Evolutionary conservation across 2,888 invertebrate species (phyloP).

Genomic region (Nemoura dubitans): DNA sequence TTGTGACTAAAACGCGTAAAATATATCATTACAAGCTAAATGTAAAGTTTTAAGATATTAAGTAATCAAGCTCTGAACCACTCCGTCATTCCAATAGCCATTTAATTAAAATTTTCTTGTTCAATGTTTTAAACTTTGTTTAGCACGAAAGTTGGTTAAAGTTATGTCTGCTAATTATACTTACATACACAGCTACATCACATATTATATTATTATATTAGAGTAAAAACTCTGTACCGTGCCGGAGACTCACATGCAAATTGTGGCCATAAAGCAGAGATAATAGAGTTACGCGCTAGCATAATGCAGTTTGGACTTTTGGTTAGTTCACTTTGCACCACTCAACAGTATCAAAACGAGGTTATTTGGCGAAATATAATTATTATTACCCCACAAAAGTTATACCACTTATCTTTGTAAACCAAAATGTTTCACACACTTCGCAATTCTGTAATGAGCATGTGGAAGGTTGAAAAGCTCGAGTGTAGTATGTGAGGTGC

Average conservation of each 20-base stretch:
- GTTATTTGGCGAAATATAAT: not conserved
- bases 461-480: no score
- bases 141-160: no score
- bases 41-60: not conserved
- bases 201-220: not conserved
- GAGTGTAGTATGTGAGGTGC: no score
- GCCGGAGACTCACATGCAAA: not conserved
- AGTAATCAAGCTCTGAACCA: no score
- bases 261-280: not conserved
- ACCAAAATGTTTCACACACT: not conserved
- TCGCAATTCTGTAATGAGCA: no score
- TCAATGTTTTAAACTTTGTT: no score
- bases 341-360: not conserved
- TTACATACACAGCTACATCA: no score
- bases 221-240: not conserved
- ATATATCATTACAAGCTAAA: not conserved
- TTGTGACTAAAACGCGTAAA: not conserved
- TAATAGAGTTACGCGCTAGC: not conserved
- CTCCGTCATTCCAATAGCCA: no score
- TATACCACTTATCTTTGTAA: not conserved
- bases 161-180: no score
- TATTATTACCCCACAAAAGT: not conserved
- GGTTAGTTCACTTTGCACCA: conserved; percentile 12
- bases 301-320: not conserved
- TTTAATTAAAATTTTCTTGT: not conserved